phyloP scores from a whole-genome alignment of 2,888 invertebrate genomes.

The Drosophila mimetica region DNA sequence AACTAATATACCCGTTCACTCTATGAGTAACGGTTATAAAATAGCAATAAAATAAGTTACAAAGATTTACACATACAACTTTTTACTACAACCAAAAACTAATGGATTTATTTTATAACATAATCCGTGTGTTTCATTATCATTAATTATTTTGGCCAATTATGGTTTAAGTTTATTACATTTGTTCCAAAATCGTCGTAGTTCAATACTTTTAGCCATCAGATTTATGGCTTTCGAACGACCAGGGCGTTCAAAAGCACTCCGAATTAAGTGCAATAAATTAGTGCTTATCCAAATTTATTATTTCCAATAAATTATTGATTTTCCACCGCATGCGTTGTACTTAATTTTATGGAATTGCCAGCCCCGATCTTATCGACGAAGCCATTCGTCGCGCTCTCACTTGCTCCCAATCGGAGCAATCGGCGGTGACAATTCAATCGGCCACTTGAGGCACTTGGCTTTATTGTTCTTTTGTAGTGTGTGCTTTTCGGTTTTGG shows the following conservation, averaged over 20 bases:
- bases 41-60: no score
- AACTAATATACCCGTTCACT: no score
- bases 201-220: not conserved
- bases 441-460: slow-evolving; percentile 61
- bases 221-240: slow-evolving; percentile 6
- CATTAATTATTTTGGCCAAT: not conserved
- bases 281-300: slow-evolving; percentile 26
- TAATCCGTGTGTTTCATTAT: not conserved
- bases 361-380: slow-evolving; percentile 44
- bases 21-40: no score
- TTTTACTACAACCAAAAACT: no score
- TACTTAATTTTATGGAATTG: slow-evolving; percentile 33
- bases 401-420: slow-evolving; percentile 70
- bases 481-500: slow-evolving; percentile 21
- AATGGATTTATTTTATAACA: not conserved
- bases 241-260: not conserved
- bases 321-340: slow-evolving; percentile 25
- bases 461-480: slow-evolving; percentile 44
- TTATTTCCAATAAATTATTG: slow-evolving; percentile 37
- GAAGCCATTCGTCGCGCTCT: slow-evolving; percentile 48
- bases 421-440: slow-evolving; percentile 67
- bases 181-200: not conserved
- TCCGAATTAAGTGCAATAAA: slow-evolving; percentile 3
- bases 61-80: no score
- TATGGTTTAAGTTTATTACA: not conserved